Evolutionary conservation across 1,140 invertebrate genomes (phyloP).

Genomic region (Lepidurus apus): DNA sequence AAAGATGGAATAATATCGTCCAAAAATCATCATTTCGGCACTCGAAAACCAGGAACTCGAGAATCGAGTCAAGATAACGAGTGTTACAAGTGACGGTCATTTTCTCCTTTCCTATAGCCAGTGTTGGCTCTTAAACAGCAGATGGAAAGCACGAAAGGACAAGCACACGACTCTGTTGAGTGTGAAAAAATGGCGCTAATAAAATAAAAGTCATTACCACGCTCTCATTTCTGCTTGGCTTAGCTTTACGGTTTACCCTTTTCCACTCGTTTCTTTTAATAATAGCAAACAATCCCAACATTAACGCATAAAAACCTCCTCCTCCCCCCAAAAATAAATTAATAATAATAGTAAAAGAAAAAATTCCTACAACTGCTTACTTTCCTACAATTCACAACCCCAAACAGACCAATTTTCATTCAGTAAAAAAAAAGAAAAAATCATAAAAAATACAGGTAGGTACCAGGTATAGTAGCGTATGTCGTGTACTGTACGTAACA

Average conservation of each 20-base stretch:
- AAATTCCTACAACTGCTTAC: too few species aligned
- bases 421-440: too few species aligned
- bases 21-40: too few species aligned
- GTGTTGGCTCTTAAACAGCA: neutral
- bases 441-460: too few species aligned
- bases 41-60: too few species aligned
- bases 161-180: neutral
- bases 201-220: constrained; percentile 11
- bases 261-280: neutral
- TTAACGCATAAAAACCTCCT: neutral
- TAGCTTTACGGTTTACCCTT: neutral
- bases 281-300: neutral
- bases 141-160: neutral
- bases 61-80: neutral
- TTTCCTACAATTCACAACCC: too few species aligned
- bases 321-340: too few species aligned
- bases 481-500: too few species aligned
- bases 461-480: too few species aligned
- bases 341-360: too few species aligned
- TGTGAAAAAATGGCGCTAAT: constrained; percentile 11
- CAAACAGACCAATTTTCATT: too few species aligned
- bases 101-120: neutral
- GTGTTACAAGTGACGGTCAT: neutral
- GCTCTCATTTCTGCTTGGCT: constrained; percentile 14
- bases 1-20: neutral